Conservation (phyloP, 1,140 invertebrate species). For the Antheraea mylitta region DNA sequence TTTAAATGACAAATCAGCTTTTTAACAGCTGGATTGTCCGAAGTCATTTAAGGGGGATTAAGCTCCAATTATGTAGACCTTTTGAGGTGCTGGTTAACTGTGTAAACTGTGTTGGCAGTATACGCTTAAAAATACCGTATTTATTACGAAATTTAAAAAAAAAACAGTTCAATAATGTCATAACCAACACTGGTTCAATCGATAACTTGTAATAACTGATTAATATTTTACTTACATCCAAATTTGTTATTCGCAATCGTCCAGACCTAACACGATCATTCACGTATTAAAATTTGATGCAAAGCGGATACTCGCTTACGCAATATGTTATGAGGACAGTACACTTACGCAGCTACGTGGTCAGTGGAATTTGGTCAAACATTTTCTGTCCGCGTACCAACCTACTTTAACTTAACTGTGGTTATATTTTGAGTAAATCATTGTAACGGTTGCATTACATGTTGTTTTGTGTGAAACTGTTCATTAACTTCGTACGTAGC, state of each 20-base stretch:
- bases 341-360: constrained; percentile 5
- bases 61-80: no score
- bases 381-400: not conserved
- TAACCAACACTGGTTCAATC: no score
- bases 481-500: not conserved
- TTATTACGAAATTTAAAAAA: no score
- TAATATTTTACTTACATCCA: not conserved
- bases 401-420: constrained; percentile 19
- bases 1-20: no score
- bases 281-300: not conserved
- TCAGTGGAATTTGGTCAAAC: constrained; percentile 21
- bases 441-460: not conserved
- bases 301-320: constrained; percentile 19
- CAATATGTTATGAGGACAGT: constrained; percentile 15
- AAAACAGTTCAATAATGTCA: no score
- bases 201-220: no score
- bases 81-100: no score
- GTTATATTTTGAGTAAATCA: constrained; percentile 8
- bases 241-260: no score
- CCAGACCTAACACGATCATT: not conserved
- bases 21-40: no score
- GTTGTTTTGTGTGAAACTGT: constrained; percentile 2
- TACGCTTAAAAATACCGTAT: no score
- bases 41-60: no score
- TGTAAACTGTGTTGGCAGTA: no score